phyloP scores from a whole-genome alignment of 2,797 vertebrate genomes.

The Catharus ustulatus region DNA sequence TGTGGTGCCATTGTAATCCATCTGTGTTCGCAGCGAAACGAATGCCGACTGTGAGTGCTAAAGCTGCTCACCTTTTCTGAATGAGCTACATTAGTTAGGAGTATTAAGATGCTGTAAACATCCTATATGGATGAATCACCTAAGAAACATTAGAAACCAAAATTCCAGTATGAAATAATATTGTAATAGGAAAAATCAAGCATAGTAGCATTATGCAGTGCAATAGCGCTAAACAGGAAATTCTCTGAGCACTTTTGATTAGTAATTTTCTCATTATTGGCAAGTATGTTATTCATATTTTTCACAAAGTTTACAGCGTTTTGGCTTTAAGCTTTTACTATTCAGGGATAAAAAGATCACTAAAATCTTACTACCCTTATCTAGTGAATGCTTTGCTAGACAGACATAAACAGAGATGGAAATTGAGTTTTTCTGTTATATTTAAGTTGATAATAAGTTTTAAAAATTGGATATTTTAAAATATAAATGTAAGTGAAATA shows the following conservation, averaged over 20 bases:
- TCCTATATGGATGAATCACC: neutral
- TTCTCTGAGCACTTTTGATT: neutral
- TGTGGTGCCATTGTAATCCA: neutral
- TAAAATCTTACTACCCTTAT: neutral
- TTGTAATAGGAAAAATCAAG: neutral
- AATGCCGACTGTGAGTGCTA: neutral
- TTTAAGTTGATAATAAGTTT: neutral
- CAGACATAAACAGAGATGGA: neutral
- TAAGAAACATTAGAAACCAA: neutral
- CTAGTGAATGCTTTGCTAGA: neutral
- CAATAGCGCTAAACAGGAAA: neutral
- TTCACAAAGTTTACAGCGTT: neutral
- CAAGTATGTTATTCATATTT: neutral
- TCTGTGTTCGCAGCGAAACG: neutral
- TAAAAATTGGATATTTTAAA: neutral
- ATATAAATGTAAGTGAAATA: neutral
- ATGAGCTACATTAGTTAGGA: neutral
- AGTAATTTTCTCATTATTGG: neutral
- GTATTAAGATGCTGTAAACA: neutral
- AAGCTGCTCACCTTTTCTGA: neutral
- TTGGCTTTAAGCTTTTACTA: neutral
- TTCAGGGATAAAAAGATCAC: neutral
- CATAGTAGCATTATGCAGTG: fast-evolving
- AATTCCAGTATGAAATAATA: neutral
- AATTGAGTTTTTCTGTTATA: neutral